A percentile compares a stretch with the other conserved stretches of the same genome.
Evolutionary conservation across 2,888 invertebrate genomes (phyloP).

Genomic region (Brassicogethes aeneus): DNA sequence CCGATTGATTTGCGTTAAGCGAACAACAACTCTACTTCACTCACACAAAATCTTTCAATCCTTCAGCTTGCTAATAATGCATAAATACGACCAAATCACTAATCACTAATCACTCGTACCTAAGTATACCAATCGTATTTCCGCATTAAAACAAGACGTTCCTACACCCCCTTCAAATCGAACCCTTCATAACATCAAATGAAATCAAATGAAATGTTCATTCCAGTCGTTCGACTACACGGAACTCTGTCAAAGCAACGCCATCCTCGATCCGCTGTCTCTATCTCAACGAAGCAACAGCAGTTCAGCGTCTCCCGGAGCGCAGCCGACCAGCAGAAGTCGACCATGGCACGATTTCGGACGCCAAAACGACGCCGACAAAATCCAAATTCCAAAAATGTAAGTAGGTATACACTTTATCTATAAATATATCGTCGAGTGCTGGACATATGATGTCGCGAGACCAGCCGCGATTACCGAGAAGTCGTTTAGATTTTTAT

Average conservation of each 20-base stretch:
- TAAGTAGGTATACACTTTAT: slow-evolving; percentile 49
- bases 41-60: too few species aligned
- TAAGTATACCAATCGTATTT: too few species aligned
- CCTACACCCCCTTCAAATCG: too few species aligned
- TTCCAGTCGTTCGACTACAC: slow-evolving; percentile 87
- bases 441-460: too few species aligned
- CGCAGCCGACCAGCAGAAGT: slow-evolving; percentile 57
- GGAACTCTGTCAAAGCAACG: slow-evolving; percentile 66
- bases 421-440: slow-evolving; percentile 1
- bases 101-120: too few species aligned
- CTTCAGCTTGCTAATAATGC: too few species aligned
- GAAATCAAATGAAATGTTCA: slow-evolving; percentile 11
- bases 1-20: background rate
- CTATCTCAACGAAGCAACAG: slow-evolving; percentile 35
- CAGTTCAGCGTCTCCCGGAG: slow-evolving; percentile 37
- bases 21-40: too few species aligned
- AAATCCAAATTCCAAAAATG: slow-evolving; percentile 97
- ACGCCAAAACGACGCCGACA: slow-evolving; percentile 87
- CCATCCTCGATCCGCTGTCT: slow-evolving; percentile 37
- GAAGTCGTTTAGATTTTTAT: too few species aligned
- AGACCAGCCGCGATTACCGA: too few species aligned
- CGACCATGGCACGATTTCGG: slow-evolving; percentile 93
- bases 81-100: too few species aligned
- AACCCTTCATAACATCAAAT: background rate
- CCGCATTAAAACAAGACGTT: too few species aligned